phyloP scores from a whole-genome alignment of 2,113 vertebrate genomes.

The western clawed frog (Xenopus tropicalis) region DNA sequence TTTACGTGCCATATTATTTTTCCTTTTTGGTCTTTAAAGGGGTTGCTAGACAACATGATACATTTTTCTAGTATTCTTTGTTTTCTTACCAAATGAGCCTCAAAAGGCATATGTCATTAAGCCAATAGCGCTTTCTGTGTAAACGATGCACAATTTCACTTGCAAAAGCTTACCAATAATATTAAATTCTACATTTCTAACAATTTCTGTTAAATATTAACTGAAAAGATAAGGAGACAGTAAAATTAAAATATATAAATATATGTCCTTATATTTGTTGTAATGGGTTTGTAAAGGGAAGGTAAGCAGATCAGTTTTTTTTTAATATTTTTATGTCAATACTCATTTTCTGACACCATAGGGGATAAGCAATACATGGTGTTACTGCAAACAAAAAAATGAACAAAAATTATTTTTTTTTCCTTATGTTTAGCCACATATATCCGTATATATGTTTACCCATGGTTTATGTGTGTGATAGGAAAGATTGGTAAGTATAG shows the following conservation, averaged over 20 bases:
- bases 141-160: not conserved
- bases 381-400: too few species aligned
- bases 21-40: conserved; percentile 28
- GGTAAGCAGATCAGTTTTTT: not conserved
- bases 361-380: too few species aligned
- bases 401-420: too few species aligned
- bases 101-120: conserved; percentile 50
- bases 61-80: conserved; percentile 18
- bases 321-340: conserved; percentile 6
- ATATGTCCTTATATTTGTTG: conserved; percentile 11
- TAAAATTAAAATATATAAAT: conserved; percentile 8
- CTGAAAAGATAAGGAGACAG: conserved; percentile 19
- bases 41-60: conserved; percentile 65
- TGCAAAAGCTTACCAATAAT: conserved; percentile 2
- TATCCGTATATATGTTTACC: too few species aligned
- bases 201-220: conserved; percentile 9
- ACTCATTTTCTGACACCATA: not conserved
- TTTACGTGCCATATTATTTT: conserved; percentile 48
- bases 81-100: conserved; percentile 42
- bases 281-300: conserved; percentile 1
- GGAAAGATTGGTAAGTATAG: too few species aligned
- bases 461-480: too few species aligned
- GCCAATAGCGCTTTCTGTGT: conserved; percentile 47
- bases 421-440: too few species aligned
- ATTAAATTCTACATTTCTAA: not conserved